Percentiles rank a stretch among this genome's conserved stretches.
Evolutionary conservation across 2,888 invertebrate species (phyloP).

Genomic region (Sesia apiformis): DNA sequence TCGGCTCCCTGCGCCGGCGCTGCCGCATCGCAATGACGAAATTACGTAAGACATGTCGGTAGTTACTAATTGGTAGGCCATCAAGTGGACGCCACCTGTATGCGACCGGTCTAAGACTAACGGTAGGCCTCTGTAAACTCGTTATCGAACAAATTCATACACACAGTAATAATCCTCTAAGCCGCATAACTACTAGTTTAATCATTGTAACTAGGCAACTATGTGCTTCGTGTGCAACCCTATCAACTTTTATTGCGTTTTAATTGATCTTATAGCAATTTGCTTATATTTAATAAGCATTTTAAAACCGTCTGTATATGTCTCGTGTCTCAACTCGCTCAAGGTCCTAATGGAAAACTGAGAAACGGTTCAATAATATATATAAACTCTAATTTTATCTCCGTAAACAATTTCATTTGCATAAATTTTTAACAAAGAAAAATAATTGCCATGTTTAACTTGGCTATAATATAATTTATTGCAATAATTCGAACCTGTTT

Average conservation of each 20-base stretch:
- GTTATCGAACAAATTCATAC: constrained; percentile 51
- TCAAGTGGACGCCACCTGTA: constrained; percentile 28
- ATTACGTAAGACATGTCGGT: constrained; percentile 46
- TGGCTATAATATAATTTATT: neutral
- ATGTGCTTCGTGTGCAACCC: neutral
- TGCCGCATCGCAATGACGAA: constrained; percentile 33
- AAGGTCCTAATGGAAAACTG: no score
- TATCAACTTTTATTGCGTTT: neutral
- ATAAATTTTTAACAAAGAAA: no score
- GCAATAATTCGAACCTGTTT: neutral
- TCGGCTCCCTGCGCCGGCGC: constrained; percentile 14
- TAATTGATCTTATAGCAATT: no score
- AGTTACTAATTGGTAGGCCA: constrained; percentile 48
- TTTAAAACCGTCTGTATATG: no score
- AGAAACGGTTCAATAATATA: no score
- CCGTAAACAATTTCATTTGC: no score
- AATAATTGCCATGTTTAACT: no score
- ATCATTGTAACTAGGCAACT: constrained; percentile 17
- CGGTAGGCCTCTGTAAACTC: constrained; percentile 43
- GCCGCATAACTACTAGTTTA: constrained; percentile 13
- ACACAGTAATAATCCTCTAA: constrained; percentile 26
- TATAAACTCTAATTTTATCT: no score
- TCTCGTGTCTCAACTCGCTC: no score
- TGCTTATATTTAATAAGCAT: no score
- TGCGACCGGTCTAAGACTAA: constrained; percentile 46